Evolutionary conservation across 2,797 vertebrate genomes (phyloP), one percentile per base, ranked within the genome.

Genomic region (Dicrostonyx torquatus): DNA sequence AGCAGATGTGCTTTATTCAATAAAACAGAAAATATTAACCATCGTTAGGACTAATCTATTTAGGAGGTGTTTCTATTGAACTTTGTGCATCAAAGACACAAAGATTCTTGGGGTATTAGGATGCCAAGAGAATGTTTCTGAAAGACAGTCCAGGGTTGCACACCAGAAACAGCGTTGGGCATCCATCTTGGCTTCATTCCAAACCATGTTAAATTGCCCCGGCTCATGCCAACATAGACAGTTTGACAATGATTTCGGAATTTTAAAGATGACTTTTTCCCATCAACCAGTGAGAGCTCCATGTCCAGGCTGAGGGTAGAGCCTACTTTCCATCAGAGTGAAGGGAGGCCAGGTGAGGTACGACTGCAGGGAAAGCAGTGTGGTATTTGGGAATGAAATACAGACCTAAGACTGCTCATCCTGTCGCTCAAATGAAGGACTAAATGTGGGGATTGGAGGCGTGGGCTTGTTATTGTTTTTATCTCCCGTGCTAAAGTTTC

Each of bases 21-120:
- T 97, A 97, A 98, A 97, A 96, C 97, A 45, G 97, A 96, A 97
- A 97, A 97, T 97, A 97, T 97, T 97, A 97, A 97, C 75, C 95
- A 92, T 95, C 95, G 95, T 97, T 96, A 95, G 95, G 93, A 96
- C 90, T 97, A 97, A 97, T 96, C 97, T 97, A 95, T 95, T 98
- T 97, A 97, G 97, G 96, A 95, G 93, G 94, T 95, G 94, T 96
- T 96, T 97, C 75, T 93, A 93, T 93, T 91, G 97, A 97, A 97
- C 90, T 97, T 96, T 87, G 79, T 97, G 94, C 95, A 89, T 93
- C 96, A 95, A 96, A 96, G 95, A 94, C 95, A 95, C 93, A 75
- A 85, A 95, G 96, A 90, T 91, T 96, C 95, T 87, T 92, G 95
- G 95, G 87, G 94, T 70, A 93, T 93, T 93, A 89, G 94, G 91